These are phyloP conservation scores for Harmothoe impar DNA, from an alignment of 2,888 invertebrate species.

Conservation along the genomic window DNA sequence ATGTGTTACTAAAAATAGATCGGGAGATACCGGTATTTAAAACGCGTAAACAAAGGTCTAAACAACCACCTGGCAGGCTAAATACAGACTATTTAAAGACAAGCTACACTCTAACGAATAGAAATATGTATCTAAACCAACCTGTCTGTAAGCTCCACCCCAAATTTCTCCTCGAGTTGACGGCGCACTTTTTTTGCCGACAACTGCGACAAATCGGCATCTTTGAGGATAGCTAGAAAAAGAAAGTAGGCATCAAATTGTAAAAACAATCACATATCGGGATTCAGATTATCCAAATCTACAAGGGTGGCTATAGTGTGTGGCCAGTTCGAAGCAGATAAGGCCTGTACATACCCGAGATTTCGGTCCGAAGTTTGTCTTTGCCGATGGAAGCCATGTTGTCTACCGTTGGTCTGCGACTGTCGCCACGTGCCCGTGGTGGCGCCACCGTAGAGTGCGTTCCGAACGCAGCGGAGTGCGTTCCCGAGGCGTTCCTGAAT, in stretches of 20 bases:
- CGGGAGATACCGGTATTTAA: conserved; percentile 15
- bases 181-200: conserved; percentile 95
- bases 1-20: conserved; percentile 36
- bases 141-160: conserved; percentile 89
- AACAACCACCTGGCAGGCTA: neutral
- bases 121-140: conserved; percentile 72
- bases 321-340: neutral
- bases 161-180: conserved; percentile 91
- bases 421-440: conserved; percentile 48
- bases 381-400: conserved; percentile 59
- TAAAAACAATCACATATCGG: neutral
- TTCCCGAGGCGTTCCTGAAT: neutral
- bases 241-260: neutral
- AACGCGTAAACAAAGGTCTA: neutral
- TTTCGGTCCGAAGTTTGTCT: conserved; percentile 36
- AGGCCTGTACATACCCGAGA: conserved; percentile 33
- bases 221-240: conserved; percentile 91
- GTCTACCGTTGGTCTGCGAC: neutral
- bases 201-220: conserved; percentile 92
- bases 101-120: neutral
- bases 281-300: conserved; percentile 4
- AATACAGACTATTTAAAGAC: neutral
- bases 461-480: neutral
- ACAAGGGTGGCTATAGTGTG: neutral
- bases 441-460: conserved; percentile 2